Evolutionary conservation across 2,113 vertebrate species (phyloP).

Genomic region (Salminus brasiliensis): DNA sequence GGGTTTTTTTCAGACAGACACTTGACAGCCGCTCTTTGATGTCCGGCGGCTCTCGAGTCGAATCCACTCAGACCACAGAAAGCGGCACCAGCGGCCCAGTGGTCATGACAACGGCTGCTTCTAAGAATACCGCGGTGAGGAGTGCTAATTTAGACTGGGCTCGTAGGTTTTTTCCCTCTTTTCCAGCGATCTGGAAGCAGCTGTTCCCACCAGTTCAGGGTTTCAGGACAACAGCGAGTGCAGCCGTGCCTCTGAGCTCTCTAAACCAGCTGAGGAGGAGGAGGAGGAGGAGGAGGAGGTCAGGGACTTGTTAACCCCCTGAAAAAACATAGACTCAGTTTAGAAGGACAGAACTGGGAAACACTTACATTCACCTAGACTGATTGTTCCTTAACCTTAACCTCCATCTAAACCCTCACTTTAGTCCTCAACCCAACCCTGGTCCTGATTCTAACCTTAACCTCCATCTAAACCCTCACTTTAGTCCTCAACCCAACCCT

Average conservation of each 20-base stretch:
- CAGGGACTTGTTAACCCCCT: neutral
- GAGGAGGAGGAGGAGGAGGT: no score
- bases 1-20: slow-evolving; percentile 6
- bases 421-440: no score
- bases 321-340: neutral
- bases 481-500: no score
- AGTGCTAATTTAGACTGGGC: slow-evolving; percentile 31
- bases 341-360: neutral
- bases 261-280: neutral
- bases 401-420: no score
- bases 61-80: slow-evolving; percentile 33
- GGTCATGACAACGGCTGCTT: slow-evolving; percentile 44
- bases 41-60: slow-evolving; percentile 25
- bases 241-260: neutral
- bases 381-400: no score
- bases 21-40: slow-evolving; percentile 46
- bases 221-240: neutral
- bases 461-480: no score
- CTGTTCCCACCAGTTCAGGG: neutral
- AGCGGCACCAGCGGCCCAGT: slow-evolving; percentile 20
- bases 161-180: slow-evolving; percentile 24
- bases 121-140: slow-evolving; percentile 37
- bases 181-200: slow-evolving; percentile 23
- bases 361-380: neutral
- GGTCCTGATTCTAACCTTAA: no score